Conservation (phyloP, 2,888 invertebrate species). For the Caenorhabditis sinica region DNA sequence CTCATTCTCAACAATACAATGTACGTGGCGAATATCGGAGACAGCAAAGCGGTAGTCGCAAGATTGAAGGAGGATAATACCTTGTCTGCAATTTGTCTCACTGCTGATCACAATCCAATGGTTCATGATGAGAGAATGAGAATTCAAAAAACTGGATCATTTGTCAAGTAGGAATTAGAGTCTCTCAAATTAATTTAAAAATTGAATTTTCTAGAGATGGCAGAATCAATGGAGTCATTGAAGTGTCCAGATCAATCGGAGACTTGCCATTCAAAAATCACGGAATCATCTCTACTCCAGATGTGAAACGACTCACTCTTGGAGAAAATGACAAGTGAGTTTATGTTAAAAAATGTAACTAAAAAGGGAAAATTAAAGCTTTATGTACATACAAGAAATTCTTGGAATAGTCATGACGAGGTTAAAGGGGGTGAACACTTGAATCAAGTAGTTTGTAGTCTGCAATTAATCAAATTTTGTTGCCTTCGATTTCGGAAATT, state of each 20-base stretch:
- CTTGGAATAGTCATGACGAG: slow-evolving; percentile 50
- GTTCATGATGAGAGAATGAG: slow-evolving; percentile 85
- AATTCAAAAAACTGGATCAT: slow-evolving; percentile 86
- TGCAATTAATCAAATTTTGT: slow-evolving; percentile 54
- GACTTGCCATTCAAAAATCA: slow-evolving; percentile 86
- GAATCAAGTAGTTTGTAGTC: not conserved
- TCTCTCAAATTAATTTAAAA: not conserved
- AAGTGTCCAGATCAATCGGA: slow-evolving; percentile 86
- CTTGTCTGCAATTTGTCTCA: slow-evolving; percentile 84
- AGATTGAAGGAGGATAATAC: slow-evolving; percentile 59
- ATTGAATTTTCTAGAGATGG: slow-evolving; percentile 81
- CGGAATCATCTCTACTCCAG: slow-evolving; percentile 85
- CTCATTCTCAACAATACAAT: slow-evolving; percentile 85
- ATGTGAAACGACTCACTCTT: slow-evolving; percentile 85
- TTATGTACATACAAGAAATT: slow-evolving; percentile 34
- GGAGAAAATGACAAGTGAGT: slow-evolving; percentile 85
- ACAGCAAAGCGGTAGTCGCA: slow-evolving; percentile 84
- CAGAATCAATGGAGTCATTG: slow-evolving; percentile 84
- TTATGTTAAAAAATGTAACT: not conserved
- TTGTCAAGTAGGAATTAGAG: slow-evolving; percentile 84
- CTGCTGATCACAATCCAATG: slow-evolving; percentile 85
- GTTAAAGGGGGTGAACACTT: slow-evolving; percentile 9
- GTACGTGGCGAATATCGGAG: slow-evolving; percentile 86
- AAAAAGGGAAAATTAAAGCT: not conserved
- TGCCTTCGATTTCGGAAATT: slow-evolving; percentile 77